A percentile compares a stretch with the other conserved stretches of the same genome.
phyloP scores from a whole-genome alignment of 2,888 invertebrate species.

The Silvanus unidentatus region DNA sequence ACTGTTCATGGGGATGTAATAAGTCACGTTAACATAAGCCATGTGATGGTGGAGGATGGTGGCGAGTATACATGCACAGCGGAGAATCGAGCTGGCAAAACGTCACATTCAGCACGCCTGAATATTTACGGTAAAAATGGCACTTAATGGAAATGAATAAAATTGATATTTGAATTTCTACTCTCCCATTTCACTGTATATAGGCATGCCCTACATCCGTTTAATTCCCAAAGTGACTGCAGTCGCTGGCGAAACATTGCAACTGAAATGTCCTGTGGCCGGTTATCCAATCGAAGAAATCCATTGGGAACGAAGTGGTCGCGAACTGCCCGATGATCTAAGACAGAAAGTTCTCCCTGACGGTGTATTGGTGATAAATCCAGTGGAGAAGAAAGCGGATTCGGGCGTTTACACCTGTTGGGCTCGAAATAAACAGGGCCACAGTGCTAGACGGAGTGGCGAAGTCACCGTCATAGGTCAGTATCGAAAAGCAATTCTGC shows the following conservation, averaged over 20 bases:
- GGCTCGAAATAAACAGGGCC: constrained; percentile 72
- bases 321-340: constrained; percentile 71
- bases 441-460: constrained; percentile 65
- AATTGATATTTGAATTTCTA: background rate
- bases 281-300: constrained; percentile 77
- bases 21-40: constrained; percentile 76
- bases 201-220: constrained; percentile 73
- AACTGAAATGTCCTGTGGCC: constrained; percentile 73
- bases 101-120: constrained; percentile 66
- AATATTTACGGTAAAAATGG: constrained; percentile 66
- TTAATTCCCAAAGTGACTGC: constrained; percentile 76
- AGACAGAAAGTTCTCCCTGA: constrained; percentile 68
- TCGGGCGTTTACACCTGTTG: constrained; percentile 77
- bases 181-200: too few relatives aligned
- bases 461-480: constrained; percentile 74
- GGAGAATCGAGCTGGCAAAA: constrained; percentile 68
- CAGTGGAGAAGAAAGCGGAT: constrained; percentile 68
- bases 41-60: constrained; percentile 72
- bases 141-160: constrained; percentile 29
- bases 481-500: constrained; percentile 31
- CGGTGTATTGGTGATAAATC: constrained; percentile 68
- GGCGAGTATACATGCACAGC: constrained; percentile 74
- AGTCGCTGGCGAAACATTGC: constrained; percentile 69
- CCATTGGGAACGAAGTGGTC: constrained; percentile 70
- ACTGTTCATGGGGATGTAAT: constrained; percentile 75